Conservation (phyloP, 2,888 invertebrate genomes). For the Drosophila mimetica region DNA sequence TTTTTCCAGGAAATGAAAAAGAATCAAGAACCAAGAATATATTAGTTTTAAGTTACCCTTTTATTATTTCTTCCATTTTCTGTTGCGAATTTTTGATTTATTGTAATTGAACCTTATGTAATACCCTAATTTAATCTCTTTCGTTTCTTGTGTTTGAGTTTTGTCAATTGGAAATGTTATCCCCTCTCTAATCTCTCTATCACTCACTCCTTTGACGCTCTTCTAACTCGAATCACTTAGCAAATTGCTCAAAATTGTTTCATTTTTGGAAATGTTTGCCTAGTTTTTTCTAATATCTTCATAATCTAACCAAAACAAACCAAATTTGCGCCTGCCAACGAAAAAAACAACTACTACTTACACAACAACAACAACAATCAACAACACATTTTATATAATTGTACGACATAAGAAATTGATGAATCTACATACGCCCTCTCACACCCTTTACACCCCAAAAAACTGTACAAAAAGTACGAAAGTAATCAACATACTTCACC, state of each 20-base stretch:
- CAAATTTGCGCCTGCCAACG: constrained; percentile 40
- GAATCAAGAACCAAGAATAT: constrained; percentile 46
- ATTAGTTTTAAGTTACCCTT: constrained; percentile 33
- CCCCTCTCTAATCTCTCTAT: constrained; percentile 17
- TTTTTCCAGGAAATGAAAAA: constrained; percentile 62
- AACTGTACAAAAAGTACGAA: constrained; percentile 41
- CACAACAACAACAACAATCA: constrained; percentile 57
- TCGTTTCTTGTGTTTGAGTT: constrained; percentile 16
- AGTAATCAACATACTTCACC: constrained; percentile 10
- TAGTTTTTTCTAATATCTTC: constrained; percentile 21
- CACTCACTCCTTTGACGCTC: constrained; percentile 19
- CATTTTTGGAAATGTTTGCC: constrained; percentile 35
- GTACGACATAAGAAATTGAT: constrained; percentile 21
- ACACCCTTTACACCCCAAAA: constrained; percentile 5
- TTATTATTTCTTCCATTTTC: constrained; percentile 16
- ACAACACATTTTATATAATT: constrained; percentile 36
- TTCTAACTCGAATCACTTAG: constrained; percentile 28
- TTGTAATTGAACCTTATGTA: constrained; percentile 27
- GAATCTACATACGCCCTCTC: constrained; percentile 1
- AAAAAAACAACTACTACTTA: constrained; percentile 20
- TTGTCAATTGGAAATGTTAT: constrained; percentile 25
- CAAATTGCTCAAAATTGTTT: constrained; percentile 30
- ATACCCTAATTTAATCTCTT: constrained; percentile 4
- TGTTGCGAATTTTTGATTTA: constrained; percentile 26
- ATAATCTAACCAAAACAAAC: constrained; percentile 24